These are phyloP conservation scores for Saguinus imperator DNA, from an alignment of 2,113 vertebrate species.

Conservation along the genomic window DNA sequence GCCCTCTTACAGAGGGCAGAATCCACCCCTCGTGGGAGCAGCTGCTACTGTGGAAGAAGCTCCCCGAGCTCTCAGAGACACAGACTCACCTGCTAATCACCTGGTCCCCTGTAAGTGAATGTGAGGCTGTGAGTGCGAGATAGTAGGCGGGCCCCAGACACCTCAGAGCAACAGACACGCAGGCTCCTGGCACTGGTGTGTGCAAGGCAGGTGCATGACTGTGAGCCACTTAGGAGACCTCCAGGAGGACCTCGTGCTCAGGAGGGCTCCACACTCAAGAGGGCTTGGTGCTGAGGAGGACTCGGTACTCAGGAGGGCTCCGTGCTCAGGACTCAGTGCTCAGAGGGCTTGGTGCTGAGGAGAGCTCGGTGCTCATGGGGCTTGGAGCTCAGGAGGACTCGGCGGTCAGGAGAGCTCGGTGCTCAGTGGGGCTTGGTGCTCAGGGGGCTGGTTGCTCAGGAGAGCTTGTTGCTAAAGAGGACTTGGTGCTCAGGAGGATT, in stretches of 20 bases:
- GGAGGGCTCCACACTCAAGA: background rate
- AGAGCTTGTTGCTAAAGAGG: fast-evolving
- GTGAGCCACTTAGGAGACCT: background rate
- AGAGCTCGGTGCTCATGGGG: too few relatives aligned
- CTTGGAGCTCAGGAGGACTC: fast-evolving
- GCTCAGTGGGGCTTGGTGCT: too few relatives aligned
- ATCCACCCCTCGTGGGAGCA: too few relatives aligned
- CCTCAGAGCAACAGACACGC: fast-evolving
- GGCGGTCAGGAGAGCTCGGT: too few relatives aligned
- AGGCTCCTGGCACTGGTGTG: background rate
- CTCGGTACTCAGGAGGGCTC: background rate
- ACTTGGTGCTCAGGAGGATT: too few relatives aligned
- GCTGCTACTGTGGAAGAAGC: too few relatives aligned
- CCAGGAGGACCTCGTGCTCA: background rate
- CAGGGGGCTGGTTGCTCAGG: too few relatives aligned
- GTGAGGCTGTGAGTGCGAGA: background rate
- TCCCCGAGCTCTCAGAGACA: background rate
- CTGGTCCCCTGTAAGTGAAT: fast-evolving
- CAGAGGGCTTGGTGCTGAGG: fast-evolving
- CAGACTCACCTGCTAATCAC: background rate
- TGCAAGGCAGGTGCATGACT: fast-evolving
- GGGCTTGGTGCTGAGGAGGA: too few relatives aligned
- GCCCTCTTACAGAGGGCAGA: too few relatives aligned
- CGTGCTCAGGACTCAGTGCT: too few relatives aligned
- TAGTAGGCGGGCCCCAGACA: background rate